Conservation (phyloP, 2,797 vertebrate genomes). For the Anableps anableps region DNA sequence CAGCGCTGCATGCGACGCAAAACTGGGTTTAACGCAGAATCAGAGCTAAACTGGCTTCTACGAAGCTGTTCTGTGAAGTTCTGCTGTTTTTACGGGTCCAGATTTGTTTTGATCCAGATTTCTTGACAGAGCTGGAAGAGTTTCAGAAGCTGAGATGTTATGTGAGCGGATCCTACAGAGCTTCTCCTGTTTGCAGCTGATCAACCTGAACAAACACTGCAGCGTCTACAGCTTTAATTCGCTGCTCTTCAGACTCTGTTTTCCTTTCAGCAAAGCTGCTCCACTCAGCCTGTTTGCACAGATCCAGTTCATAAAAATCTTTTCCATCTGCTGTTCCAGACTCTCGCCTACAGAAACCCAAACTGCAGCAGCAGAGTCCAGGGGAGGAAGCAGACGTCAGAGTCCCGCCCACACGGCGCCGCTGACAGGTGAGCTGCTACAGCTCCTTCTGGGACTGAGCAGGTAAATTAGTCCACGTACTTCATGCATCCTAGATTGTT, state of each 20-base stretch:
- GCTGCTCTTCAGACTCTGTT: constrained; percentile 10
- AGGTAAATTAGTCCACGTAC: neutral
- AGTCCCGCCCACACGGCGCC: constrained; percentile 39
- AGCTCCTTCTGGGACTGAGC: neutral
- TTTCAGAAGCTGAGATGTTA: too few species aligned
- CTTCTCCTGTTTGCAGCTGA: too few species aligned
- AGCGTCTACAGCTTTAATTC: neutral
- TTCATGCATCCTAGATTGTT: too few species aligned
- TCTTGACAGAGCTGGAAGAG: neutral
- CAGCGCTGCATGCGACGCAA: neutral
- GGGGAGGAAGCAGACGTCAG: constrained; percentile 27
- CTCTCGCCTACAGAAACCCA: constrained; percentile 53
- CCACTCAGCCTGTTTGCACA: constrained; percentile 35
- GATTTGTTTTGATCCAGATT: neutral
- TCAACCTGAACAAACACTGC: neutral
- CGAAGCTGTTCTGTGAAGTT: neutral
- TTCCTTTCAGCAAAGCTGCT: constrained; percentile 42
- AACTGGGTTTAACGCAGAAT: neutral
- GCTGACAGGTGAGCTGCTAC: constrained; percentile 37
- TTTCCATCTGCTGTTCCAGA: constrained; percentile 66
- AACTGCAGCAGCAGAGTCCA: constrained; percentile 35
- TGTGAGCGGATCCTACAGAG: too few species aligned
- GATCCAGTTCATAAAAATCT: constrained; percentile 49
- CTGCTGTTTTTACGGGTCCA: neutral
- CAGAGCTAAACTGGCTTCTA: neutral